Conservation (phyloP, 2,113 vertebrate genomes). For the Gavia stellata region DNA sequence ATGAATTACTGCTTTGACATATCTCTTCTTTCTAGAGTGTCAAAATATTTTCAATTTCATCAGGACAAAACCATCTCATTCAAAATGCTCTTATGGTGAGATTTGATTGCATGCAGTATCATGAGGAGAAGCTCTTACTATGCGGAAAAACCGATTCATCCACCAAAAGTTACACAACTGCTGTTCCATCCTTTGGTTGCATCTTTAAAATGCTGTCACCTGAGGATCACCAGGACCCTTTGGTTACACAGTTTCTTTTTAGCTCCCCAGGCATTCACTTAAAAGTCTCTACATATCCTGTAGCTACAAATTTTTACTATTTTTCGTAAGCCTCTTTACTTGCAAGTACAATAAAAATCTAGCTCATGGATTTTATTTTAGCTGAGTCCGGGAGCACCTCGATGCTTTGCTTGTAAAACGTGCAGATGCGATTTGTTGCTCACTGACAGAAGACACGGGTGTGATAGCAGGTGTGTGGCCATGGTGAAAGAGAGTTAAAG, state of each 20-base stretch:
- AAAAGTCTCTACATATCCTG: background rate
- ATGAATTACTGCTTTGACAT: background rate
- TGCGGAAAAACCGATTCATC: background rate
- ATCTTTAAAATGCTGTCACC: background rate
- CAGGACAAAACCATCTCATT: background rate
- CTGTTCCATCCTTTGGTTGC: background rate
- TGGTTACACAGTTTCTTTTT: background rate
- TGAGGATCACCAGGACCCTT: background rate
- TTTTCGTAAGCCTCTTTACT: background rate
- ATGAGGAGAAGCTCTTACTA: background rate
- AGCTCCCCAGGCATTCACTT: background rate
- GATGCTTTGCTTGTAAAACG: background rate
- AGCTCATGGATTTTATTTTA: background rate
- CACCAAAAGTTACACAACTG: background rate
- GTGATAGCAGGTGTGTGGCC: background rate
- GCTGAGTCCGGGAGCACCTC: background rate
- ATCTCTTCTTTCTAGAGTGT: background rate
- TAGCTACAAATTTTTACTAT: background rate
- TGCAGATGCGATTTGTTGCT: background rate
- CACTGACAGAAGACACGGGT: accelerated
- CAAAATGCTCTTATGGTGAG: background rate
- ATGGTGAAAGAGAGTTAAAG: background rate
- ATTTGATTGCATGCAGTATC: background rate
- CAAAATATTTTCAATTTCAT: slow-evolving; percentile 7
- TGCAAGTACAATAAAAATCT: background rate